Base-by-base conservation (phyloP, 2,113 vertebrate genomes). In the Cephalopterus ornatus region DNA sequence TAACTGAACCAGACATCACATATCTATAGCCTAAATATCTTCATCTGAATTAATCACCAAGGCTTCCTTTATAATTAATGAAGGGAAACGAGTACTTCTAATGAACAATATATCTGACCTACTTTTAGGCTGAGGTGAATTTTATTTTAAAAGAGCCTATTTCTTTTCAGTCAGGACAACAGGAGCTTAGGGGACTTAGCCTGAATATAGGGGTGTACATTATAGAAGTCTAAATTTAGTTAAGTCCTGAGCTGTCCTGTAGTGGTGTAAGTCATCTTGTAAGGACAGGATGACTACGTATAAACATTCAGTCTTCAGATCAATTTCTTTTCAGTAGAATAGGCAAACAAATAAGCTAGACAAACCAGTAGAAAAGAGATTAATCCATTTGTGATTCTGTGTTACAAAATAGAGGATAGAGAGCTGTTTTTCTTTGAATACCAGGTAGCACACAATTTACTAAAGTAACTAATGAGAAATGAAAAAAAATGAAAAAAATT, bases 161-260 rank as follows among this genome's bases (percentile, higher is more conserved):
- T 85, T 88, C 53, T 93, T 90, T 85, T 62, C 44, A 80, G 71
- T 80, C 53, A 90, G 85, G 39, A 80, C 46, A 88, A 50, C 1
- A 5, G 50, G 66, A 88, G 9, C 94, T 92, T 83, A 39, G 23
- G 91, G 94, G 96, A 96, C 73, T 42, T 96, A 95, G 39, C 85
- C 95, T 96, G 85, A 76, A 94, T 94, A 85, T 83, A 73, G 6
- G 41, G 28, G 49, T 53, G 32, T 42, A 75, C 5, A 22, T 70
- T 90, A 76, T 12, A 85, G 53, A 92, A 68, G 12, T 32, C 70
- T 88, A 90, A 93, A 90, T 95, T 88, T 95, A 88, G 32, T 62
- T 75, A 37, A 68, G 32, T 52, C 39, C 62, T 83, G 14, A 67
- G 16, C 35, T 62, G 72, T 42, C 27, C 46, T 94, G 16, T 42